Base-by-base conservation (phyloP, 1,140 invertebrate genomes). In the Pseudachorutes palmiensis region DNA sequence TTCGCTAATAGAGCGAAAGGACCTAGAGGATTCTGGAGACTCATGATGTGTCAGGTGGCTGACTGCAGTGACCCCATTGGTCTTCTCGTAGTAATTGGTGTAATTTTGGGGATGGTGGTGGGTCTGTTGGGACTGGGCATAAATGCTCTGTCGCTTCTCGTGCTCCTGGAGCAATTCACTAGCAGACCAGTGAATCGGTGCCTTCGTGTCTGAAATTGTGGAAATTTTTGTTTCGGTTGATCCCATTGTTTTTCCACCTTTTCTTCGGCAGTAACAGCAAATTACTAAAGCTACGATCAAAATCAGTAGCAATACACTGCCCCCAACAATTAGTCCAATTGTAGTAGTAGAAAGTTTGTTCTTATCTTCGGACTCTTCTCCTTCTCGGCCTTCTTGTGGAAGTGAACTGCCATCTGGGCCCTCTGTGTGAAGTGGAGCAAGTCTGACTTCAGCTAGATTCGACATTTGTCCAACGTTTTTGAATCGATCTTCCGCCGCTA, bases 121-220 rank as follows among this genome's bases (percentile, higher is more conserved):
- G 5, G 32, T 19, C 26, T 67, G 33, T 30, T 41, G 57, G 31
- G 62, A 45, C 36, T 68, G 67, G 14, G 55, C 72, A 58, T 75
- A 80, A 0, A 82, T 82, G 70, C 81, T 82, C 45, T 80, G 79
- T 36, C 83, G 76, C 30, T 81, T 77, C 73, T 85, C 83, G 68
- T 85, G 83, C 74, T 84, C 83, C 70, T 82, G 81, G 1, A 85
- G 75, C 9, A 85, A 74, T 74, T 84, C 82, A 12, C 80, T 82
- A 2, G 83, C 83, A 30, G 81, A 81, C 83, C 83, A 84, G 29
- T 69, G 68, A 49, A 69, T 72, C 0, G 72, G 72, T 22, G 67
- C 72, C 58, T 74, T 74, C 26, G 65, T 70, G n/a, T 68, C 60
- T n/a, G 69, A 65, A 51, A 74, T 74, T 1, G 72, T 71, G n/a